These are phyloP conservation scores for Hermaeophaga mercurialis DNA, from an alignment of 2,888 invertebrate species.

Conservation along the genomic window DNA sequence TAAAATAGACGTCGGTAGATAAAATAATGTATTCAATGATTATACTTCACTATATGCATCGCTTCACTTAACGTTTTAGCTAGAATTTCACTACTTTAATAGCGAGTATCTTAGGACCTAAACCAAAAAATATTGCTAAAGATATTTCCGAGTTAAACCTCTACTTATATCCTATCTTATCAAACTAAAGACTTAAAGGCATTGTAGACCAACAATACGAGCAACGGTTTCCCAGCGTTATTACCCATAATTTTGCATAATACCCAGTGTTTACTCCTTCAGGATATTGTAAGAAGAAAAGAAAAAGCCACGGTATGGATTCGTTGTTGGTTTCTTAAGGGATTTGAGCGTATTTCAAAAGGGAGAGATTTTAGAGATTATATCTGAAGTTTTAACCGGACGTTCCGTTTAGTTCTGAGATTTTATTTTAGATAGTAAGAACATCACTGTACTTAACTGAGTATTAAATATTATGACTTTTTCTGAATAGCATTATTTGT, in stretches of 20 bases:
- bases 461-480: no score
- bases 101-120: background rate
- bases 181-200: slow-evolving; percentile 8
- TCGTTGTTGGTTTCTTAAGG: background rate
- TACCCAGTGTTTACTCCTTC: slow-evolving; percentile 40
- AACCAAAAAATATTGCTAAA: background rate
- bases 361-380: background rate
- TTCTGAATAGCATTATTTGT: no score
- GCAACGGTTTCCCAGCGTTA: slow-evolving; percentile 39
- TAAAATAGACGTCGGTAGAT: no score
- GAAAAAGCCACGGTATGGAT: background rate
- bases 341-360: background rate
- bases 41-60: no score
- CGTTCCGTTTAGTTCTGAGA: no score
- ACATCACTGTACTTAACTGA: no score
- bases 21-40: no score
- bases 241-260: slow-evolving; percentile 43
- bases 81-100: background rate
- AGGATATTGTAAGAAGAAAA: slow-evolving; percentile 38
- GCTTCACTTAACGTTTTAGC: no score
- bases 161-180: slow-evolving; percentile 15
- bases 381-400: no score
- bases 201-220: slow-evolving; percentile 19
- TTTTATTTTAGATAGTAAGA: no score
- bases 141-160: background rate